phyloP scores from a whole-genome alignment of 2,113 vertebrate species.

The Morone saxatilis region DNA sequence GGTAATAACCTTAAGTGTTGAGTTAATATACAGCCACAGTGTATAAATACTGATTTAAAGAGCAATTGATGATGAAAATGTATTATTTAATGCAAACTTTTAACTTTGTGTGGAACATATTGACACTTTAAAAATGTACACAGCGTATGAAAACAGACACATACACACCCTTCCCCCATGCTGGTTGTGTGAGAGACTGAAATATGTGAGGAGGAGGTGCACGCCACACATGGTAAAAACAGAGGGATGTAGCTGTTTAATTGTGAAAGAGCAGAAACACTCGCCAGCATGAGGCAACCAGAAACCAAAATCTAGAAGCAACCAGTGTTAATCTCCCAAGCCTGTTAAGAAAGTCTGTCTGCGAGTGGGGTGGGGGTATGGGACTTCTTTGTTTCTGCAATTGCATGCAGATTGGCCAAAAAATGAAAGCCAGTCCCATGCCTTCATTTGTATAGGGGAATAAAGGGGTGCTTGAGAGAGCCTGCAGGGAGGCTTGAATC shows the following conservation, averaged over 20 bases:
- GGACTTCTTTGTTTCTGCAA: slow-evolving; percentile 84
- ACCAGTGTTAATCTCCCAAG: slow-evolving; percentile 86
- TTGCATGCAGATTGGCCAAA: slow-evolving; percentile 83
- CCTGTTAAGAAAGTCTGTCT: slow-evolving; percentile 84
- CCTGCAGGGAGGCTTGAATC: slow-evolving; percentile 90
- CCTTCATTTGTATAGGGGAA: slow-evolving; percentile 85
- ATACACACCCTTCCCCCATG: slow-evolving; percentile 61
- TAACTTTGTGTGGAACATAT: slow-evolving; percentile 13
- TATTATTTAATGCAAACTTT: slow-evolving; percentile 23
- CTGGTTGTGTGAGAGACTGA: slow-evolving; percentile 59
- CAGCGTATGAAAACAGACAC: slow-evolving; percentile 42
- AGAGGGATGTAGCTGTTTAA: slow-evolving; percentile 80
- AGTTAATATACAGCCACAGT: background rate
- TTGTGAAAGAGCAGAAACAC: slow-evolving; percentile 81
- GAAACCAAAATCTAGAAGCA: slow-evolving; percentile 82
- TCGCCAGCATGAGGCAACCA: slow-evolving; percentile 78
- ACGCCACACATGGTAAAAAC: slow-evolving; percentile 73
- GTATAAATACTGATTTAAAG: background rate
- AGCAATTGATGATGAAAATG: background rate
- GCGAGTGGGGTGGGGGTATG: slow-evolving; percentile 72
- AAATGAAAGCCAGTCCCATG: slow-evolving; percentile 83
- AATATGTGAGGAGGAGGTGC: slow-evolving; percentile 66
- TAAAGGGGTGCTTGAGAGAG: slow-evolving; percentile 79
- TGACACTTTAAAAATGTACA: slow-evolving; percentile 35
- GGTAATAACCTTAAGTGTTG: background rate